A percentile compares a stretch with the other conserved stretches of the same genome.
Evolutionary conservation across 2,113 vertebrate species (phyloP).

Genomic region (Cettia cetti): DNA sequence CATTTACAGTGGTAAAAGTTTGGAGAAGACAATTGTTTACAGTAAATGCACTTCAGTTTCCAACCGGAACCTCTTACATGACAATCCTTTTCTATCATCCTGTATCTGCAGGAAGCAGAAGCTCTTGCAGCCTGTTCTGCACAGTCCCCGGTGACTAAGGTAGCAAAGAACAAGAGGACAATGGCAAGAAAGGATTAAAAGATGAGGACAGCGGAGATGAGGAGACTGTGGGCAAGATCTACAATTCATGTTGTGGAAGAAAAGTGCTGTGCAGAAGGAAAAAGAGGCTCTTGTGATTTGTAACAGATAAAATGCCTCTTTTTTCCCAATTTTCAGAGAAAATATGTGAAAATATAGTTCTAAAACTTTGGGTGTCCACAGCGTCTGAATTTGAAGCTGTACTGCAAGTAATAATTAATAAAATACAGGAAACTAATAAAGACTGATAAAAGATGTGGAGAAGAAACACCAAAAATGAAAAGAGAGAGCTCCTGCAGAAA

Average conservation of each 20-base stretch:
- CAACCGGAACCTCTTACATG: background rate
- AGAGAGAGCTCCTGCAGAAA: background rate
- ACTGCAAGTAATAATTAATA: background rate
- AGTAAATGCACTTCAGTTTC: background rate
- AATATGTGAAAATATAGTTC: background rate
- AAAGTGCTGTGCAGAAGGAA: background rate
- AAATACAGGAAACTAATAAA: background rate
- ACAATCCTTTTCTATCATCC: background rate
- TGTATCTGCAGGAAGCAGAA: background rate
- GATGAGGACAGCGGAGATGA: background rate
- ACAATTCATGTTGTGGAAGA: accelerated
- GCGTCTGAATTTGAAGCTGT: background rate
- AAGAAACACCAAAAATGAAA: background rate
- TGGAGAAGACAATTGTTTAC: background rate
- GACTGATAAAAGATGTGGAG: background rate
- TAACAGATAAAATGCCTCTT: background rate
- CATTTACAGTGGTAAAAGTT: background rate
- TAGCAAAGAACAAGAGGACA: background rate
- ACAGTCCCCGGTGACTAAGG: background rate
- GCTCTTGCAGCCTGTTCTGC: background rate
- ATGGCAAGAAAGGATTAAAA: background rate
- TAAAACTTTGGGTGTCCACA: background rate
- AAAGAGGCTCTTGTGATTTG: background rate
- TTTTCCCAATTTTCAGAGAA: background rate
- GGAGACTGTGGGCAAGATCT: background rate